Percentiles rank a stretch among this genome's conserved stretches.
Conservation (phyloP, 2,888 invertebrate genomes). For the Alviniconcha strummeri region DNA sequence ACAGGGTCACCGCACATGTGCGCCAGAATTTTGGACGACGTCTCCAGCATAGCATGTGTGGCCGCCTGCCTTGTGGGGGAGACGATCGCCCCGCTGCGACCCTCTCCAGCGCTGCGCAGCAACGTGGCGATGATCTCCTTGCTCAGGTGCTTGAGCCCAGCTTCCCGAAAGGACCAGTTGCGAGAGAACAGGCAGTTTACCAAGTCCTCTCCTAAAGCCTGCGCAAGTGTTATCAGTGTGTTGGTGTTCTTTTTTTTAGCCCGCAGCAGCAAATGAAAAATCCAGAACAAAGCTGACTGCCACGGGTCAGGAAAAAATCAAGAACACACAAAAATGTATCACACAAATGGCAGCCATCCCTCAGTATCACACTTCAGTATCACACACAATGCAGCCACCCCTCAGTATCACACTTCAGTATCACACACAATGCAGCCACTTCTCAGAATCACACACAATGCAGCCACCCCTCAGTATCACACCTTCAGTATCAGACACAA, state of each 20-base stretch:
- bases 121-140: slow-evolving; percentile 65
- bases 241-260: too few species aligned
- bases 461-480: too few species aligned
- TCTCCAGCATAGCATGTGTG: slow-evolving; percentile 66
- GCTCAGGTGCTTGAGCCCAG: slow-evolving; percentile 68
- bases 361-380: too few species aligned
- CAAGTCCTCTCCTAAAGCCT: slow-evolving; percentile 73
- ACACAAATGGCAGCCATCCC: background rate
- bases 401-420: too few species aligned
- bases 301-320: too few species aligned
- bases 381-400: too few species aligned
- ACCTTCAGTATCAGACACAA: too few species aligned
- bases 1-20: slow-evolving; percentile 74
- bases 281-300: too few species aligned
- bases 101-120: slow-evolving; percentile 62
- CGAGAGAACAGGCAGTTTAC: slow-evolving; percentile 73
- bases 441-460: too few species aligned
- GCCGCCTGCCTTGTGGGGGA: slow-evolving; percentile 55
- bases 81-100: slow-evolving; percentile 55
- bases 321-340: background rate
- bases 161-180: slow-evolving; percentile 73
- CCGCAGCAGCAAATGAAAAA: too few species aligned
- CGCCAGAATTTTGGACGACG: slow-evolving; percentile 71
- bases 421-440: too few species aligned
- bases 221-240: background rate